Conservation (phyloP, 2,797 vertebrate species). For the Coregonus suidteri region DNA sequence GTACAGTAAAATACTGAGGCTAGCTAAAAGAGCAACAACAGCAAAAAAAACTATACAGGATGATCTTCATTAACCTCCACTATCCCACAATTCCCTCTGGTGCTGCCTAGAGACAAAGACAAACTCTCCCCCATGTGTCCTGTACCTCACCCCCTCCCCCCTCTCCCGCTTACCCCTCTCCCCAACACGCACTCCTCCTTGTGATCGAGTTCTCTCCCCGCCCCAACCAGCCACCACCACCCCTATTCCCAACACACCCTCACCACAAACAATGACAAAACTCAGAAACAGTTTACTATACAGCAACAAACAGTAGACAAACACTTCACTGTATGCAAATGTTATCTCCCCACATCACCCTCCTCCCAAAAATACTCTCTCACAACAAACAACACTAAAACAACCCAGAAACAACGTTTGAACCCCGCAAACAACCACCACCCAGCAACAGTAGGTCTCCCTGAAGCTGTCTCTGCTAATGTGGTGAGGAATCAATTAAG, state of each 20-base stretch:
- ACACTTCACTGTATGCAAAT: constrained; percentile 57
- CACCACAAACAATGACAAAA: no score
- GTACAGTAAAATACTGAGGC: constrained; percentile 56
- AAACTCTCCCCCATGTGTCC: constrained; percentile 75
- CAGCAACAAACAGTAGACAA: constrained; percentile 38
- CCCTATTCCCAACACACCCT: background rate
- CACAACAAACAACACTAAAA: constrained; percentile 19
- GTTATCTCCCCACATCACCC: background rate
- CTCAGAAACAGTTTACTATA: background rate
- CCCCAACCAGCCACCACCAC: background rate
- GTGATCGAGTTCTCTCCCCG: background rate
- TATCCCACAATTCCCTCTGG: constrained; percentile 71
- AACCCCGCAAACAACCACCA: background rate
- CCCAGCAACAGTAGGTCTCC: background rate
- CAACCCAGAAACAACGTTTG: background rate
- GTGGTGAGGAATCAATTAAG: constrained; percentile 85
- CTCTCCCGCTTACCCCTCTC: constrained; percentile 31
- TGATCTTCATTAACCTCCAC: constrained; percentile 81
- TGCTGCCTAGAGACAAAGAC: constrained; percentile 77
- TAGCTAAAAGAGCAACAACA: constrained; percentile 68
- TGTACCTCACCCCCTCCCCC: constrained; percentile 33
- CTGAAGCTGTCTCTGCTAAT: constrained; percentile 79
- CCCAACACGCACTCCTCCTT: constrained; percentile 13
- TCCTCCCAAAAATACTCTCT: background rate
- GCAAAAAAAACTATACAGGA: constrained; percentile 77